These are phyloP conservation scores for Aegotheles bennettii DNA, from an alignment of 2,113 vertebrate genomes.

Conservation along the genomic window DNA sequence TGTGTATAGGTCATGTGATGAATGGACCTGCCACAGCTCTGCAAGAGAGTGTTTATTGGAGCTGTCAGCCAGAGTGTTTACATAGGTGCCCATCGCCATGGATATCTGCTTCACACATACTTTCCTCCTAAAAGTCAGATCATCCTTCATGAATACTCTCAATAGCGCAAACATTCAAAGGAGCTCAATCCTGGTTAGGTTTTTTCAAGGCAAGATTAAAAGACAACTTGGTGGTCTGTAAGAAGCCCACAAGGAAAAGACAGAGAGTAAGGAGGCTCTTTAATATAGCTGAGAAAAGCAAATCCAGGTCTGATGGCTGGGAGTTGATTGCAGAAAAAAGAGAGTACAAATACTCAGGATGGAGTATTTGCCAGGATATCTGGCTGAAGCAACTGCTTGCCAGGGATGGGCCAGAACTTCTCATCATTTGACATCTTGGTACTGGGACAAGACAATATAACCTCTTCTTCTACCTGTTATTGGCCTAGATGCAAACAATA, in stretches of 20 bases:
- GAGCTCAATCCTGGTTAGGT: neutral
- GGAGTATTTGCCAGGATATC: neutral
- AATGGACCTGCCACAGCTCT: constrained; percentile 34
- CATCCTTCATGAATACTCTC: constrained; percentile 33
- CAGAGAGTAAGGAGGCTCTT: constrained; percentile 5
- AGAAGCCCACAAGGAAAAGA: neutral
- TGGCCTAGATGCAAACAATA: neutral
- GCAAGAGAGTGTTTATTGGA: constrained; percentile 37
- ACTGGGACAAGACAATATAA: neutral
- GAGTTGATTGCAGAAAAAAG: neutral
- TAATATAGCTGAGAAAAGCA: constrained; percentile 41
- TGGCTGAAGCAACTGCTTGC: neutral
- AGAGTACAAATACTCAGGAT: neutral
- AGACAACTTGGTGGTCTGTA: constrained; percentile 34
- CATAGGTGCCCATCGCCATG: constrained; percentile 34
- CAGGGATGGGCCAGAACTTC: neutral
- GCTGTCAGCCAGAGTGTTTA: constrained; percentile 3
- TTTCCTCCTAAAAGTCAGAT: constrained; percentile 28
- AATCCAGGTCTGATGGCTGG: neutral
- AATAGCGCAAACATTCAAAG: neutral
- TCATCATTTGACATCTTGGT: neutral
- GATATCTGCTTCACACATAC: constrained; percentile 22
- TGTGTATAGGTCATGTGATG: neutral
- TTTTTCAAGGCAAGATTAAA: constrained; percentile 32
- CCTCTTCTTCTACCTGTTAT: neutral